These are phyloP conservation scores for Schmidtea mediterranea DNA, from an alignment of 1,140 invertebrate genomes.

Conservation along the genomic window DNA sequence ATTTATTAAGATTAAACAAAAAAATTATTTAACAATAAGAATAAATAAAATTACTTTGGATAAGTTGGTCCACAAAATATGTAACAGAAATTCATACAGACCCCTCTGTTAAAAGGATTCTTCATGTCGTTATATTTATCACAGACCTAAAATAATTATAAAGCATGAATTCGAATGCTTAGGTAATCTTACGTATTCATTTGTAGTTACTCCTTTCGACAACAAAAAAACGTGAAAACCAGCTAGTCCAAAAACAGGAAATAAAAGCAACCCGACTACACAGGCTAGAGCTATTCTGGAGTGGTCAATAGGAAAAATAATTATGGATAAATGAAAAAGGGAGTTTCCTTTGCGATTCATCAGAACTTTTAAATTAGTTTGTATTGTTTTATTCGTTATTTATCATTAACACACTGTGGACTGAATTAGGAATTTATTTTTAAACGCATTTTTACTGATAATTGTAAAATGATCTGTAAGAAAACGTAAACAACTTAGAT, in stretches of 20 bases:
- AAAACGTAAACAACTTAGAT: too few relatives aligned
- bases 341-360: too few relatives aligned
- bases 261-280: slow-evolving; percentile 39
- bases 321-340: too few relatives aligned
- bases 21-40: not conserved
- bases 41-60: not conserved
- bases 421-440: too few relatives aligned
- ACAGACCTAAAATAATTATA: not conserved
- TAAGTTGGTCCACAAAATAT: not conserved
- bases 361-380: too few relatives aligned
- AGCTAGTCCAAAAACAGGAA: slow-evolving; percentile 85
- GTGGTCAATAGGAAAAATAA: not conserved
- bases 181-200: slow-evolving; percentile 48
- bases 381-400: too few relatives aligned
- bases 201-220: slow-evolving; percentile 87
- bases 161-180: too few relatives aligned
- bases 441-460: too few relatives aligned
- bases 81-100: not conserved
- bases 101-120: not conserved
- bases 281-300: not conserved
- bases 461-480: too few relatives aligned
- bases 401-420: too few relatives aligned
- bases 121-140: not conserved
- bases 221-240: slow-evolving; percentile 90
- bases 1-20: too few relatives aligned